phyloP scores from a whole-genome alignment of 2,888 invertebrate genomes.

The Mongoloraphidia duomilia region DNA sequence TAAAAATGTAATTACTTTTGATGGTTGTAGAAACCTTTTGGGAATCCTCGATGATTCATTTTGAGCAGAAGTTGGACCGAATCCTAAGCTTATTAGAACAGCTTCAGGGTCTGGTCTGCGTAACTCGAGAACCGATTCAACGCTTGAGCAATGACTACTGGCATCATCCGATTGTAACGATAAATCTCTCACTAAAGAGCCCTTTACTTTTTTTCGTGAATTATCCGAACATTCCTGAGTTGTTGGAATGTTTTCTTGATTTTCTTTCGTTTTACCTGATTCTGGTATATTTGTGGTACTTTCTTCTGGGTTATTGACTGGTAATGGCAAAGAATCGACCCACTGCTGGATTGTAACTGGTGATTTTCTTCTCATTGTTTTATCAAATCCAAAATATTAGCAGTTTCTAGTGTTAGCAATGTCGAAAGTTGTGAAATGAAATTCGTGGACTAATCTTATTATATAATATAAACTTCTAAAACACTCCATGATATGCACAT shows the following conservation, averaged over 20 bases:
- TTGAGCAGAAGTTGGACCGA: conserved; percentile 55
- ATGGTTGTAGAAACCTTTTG: conserved; percentile 65
- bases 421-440: no score
- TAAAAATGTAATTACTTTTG: conserved; percentile 37
- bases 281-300: background rate
- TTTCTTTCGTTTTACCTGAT: conserved; percentile 9
- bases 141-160: conserved; percentile 57
- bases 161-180: conserved; percentile 31
- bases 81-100: conserved; percentile 66
- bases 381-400: no score
- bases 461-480: no score
- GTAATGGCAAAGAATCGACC: conserved; percentile 51
- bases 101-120: conserved; percentile 82
- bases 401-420: no score
- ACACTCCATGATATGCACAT: no score
- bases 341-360: conserved; percentile 56
- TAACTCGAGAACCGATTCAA: conserved; percentile 69
- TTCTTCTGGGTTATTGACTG: conserved; percentile 17
- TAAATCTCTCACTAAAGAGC: conserved; percentile 19
- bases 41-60: conserved; percentile 68
- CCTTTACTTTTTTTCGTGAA: background rate
- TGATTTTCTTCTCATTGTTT: conserved; percentile 43
- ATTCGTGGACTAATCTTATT: no score
- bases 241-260: conserved; percentile 12
- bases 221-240: conserved; percentile 10